Conservation (phyloP, 2,113 vertebrate genomes). For the Amblyornis subalaris region DNA sequence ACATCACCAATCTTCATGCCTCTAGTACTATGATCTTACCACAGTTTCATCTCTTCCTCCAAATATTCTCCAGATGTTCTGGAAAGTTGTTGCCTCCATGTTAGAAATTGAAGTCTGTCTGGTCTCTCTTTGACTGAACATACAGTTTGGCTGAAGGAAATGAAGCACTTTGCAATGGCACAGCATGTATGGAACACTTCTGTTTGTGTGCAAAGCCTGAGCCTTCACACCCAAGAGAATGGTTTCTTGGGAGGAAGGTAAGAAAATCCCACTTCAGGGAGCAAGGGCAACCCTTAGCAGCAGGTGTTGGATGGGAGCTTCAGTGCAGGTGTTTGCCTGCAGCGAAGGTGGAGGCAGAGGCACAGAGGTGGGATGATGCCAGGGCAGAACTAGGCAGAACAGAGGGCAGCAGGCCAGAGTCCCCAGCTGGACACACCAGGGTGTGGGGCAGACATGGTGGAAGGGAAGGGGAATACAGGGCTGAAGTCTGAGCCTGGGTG, state of each 20-base stretch:
- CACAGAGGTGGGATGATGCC: neutral
- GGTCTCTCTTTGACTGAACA: neutral
- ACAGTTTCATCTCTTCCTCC: neutral
- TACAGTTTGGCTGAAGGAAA: neutral
- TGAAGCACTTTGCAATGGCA: neutral
- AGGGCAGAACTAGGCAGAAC: neutral
- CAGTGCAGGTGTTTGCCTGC: neutral
- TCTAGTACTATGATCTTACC: neutral
- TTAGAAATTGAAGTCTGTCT: neutral
- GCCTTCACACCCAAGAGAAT: neutral
- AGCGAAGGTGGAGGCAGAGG: neutral
- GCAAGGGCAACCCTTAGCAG: neutral
- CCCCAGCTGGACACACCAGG: neutral
- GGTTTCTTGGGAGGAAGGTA: neutral
- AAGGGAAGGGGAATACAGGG: neutral
- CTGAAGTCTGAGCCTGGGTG: neutral
- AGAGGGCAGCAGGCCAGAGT: neutral
- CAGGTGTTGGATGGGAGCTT: neutral
- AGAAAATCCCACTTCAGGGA: neutral
- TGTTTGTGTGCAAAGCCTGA: neutral
- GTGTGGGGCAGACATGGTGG: fast-evolving
- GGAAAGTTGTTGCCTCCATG: neutral
- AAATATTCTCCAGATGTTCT: neutral
- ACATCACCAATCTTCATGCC: neutral
- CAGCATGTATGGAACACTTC: neutral